phyloP scores from a whole-genome alignment of 2,797 vertebrate species.

The Vireo griseus region DNA sequence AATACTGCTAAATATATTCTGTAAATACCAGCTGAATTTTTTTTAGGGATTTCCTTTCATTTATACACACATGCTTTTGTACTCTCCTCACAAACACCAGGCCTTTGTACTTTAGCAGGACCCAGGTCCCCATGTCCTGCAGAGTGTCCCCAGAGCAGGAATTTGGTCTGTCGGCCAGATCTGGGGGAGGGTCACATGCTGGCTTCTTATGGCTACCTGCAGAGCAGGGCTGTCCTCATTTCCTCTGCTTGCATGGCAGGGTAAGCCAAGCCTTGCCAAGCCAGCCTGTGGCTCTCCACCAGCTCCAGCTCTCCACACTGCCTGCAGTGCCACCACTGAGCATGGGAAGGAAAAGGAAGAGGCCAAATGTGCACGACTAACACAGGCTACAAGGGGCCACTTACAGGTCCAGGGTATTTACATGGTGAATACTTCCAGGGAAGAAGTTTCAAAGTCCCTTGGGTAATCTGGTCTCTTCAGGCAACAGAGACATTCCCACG shows the following conservation, averaged over 20 bases:
- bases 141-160: background rate
- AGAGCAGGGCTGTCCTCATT: background rate
- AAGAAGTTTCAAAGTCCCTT: background rate
- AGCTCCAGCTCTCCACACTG: background rate
- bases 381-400: background rate
- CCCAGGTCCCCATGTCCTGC: background rate
- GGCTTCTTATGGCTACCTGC: rapidly evolving
- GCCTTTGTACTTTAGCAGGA: background rate
- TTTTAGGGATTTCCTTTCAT: background rate
- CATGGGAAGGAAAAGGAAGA: background rate
- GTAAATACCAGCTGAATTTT: background rate
- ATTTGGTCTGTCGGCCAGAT: background rate
- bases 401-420: background rate
- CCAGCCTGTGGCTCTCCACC: background rate
- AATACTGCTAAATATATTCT: background rate
- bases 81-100: background rate
- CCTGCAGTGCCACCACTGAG: background rate
- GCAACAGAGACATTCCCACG: background rate
- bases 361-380: background rate
- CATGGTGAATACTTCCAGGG: background rate
- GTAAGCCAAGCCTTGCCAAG: background rate
- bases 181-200: rapidly evolving
- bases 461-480: background rate
- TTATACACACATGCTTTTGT: background rate
- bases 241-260: background rate